Evolutionary conservation across 2,888 invertebrate species (phyloP), one percentile per base, ranked within the genome.

Genomic region (Heteropelma amictum): DNA sequence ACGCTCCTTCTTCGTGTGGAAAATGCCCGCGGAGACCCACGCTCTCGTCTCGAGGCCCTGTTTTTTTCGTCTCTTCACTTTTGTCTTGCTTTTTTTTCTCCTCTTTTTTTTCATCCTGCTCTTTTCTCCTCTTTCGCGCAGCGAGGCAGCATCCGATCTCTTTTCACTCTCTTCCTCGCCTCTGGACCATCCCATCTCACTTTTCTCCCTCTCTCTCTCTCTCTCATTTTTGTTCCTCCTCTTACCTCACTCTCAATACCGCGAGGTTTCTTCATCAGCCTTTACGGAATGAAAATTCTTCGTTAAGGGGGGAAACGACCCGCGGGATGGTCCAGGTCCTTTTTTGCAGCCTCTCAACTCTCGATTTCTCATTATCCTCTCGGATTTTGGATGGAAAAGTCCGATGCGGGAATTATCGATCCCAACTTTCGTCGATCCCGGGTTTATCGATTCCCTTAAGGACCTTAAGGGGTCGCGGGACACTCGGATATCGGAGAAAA

Each of bases 101-200:
- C 28, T 56, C 61, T 67, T 67, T 38, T 30, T 19, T 47, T 40
- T 19, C 45, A 47, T 47, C 33, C 1, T 33, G 45, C 30, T 14
- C 42, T 42, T 58, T 49, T 30, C 35, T 70, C 54, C 12, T 17
- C 12, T 28, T 67, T 49, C 61, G 72, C 72, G 58, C 65, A 56
- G 35, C 51, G 33, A 28, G 14, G 51, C 26, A 28, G 69, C 77
- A 64, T 78, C 76, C 75, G n/a, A n/a, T n/a, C n/a, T n/a, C n/a
- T n/a, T n/a, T n/a, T n/a, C n/a, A n/a, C n/a, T n/a, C n/a, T n/a
- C n/a, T n/a, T n/a, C n/a, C n/a, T n/a, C n/a, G n/a, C 75, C 76
- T 76, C 45, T 69, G 68, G 42, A 54, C 81, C 81, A 80, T 81
- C 82, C 80, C 82, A 80, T 79, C 77, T 69, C 79, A 80, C 81